phyloP scores from a whole-genome alignment of 2,797 vertebrate genomes.

The Sebastes vulpes region DNA sequence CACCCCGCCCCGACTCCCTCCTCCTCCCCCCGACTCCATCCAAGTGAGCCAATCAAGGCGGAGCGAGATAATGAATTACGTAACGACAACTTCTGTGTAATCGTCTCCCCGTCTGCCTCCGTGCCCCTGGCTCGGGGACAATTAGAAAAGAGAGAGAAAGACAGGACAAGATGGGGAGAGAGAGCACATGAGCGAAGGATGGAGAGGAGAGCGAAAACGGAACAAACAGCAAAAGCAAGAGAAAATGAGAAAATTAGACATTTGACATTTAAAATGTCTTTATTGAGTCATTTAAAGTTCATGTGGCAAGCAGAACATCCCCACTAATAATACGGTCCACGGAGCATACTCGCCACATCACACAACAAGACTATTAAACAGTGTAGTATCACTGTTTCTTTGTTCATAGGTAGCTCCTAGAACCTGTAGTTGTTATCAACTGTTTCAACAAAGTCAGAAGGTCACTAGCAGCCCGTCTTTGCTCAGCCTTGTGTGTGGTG shows the following conservation, averaged over 20 bases:
- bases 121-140: conserved; percentile 28
- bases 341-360: not conserved
- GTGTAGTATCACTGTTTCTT: not conserved
- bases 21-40: not conserved
- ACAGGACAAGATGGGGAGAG: not conserved
- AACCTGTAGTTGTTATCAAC: not conserved
- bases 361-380: not conserved
- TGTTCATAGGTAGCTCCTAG: not conserved
- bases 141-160: conserved; percentile 31
- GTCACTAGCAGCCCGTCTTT: not conserved
- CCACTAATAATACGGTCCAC: not conserved
- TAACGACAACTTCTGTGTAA: conserved; percentile 62
- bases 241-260: conserved; percentile 17
- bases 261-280: conserved; percentile 49
- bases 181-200: not conserved
- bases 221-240: not conserved
- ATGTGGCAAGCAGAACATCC: not conserved
- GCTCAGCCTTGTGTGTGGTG: not conserved
- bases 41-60: conserved; percentile 60
- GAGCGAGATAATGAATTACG: conserved; percentile 63
- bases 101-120: conserved; percentile 33
- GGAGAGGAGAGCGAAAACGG: not conserved
- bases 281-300: conserved; percentile 36
- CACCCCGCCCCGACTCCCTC: not conserved
- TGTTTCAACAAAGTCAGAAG: conserved; percentile 23